Conservation (phyloP, 2,888 invertebrate species). For the Aplocera efformata region DNA sequence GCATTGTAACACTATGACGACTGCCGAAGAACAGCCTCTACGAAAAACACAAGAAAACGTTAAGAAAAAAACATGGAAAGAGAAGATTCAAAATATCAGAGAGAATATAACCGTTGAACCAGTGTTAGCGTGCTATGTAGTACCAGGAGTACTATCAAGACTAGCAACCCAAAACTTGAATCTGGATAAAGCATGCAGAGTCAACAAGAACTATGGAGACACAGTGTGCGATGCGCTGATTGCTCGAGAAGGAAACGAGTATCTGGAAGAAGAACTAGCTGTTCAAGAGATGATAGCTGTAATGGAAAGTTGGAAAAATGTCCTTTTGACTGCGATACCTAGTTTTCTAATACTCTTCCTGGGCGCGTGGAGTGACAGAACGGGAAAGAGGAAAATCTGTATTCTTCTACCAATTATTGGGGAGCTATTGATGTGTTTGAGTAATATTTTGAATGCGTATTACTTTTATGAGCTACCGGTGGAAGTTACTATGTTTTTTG, state of each 20-base stretch:
- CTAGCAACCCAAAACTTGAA: constrained; percentile 91
- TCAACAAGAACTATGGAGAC: constrained; percentile 85
- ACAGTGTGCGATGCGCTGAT: constrained; percentile 87
- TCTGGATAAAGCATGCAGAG: constrained; percentile 91
- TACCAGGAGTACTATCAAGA: constrained; percentile 83
- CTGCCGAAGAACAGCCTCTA: constrained; percentile 53
- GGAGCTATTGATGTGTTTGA: constrained; percentile 69
- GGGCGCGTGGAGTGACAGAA: constrained; percentile 82
- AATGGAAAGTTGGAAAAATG: constrained; percentile 78
- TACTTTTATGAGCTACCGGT: constrained; percentile 78
- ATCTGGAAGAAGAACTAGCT: constrained; percentile 80
- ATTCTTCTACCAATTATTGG: constrained; percentile 79
- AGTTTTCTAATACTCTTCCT: constrained; percentile 77
- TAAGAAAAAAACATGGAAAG: constrained; percentile 53
- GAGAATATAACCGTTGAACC: constrained; percentile 84
- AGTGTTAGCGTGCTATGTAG: constrained; percentile 81
- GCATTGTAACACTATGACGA: constrained; percentile 40
- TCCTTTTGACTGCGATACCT: constrained; percentile 76
- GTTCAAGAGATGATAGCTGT: constrained; percentile 78
- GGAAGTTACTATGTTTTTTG: constrained; percentile 72
- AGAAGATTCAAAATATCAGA: constrained; percentile 69
- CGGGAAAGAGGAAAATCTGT: constrained; percentile 78
- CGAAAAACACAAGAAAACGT: constrained; percentile 32
- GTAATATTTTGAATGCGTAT: constrained; percentile 74
- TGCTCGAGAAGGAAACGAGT: constrained; percentile 83